These are phyloP conservation scores for Pampusana beccarii DNA, from an alignment of 2,113 vertebrate genomes.

Conservation along the genomic window DNA sequence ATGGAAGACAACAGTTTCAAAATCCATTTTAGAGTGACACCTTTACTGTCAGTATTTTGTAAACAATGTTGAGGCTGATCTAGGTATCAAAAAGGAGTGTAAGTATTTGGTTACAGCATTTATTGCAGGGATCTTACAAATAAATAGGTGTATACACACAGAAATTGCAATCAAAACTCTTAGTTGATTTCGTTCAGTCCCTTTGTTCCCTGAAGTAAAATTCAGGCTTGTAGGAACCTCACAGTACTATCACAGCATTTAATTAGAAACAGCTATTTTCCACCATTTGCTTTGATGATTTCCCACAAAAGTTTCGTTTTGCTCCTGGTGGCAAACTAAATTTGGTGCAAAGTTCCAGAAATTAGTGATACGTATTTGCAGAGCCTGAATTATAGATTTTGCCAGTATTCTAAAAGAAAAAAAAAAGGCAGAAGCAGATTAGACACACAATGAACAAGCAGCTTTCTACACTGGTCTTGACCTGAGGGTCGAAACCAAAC, in stretches of 20 bases:
- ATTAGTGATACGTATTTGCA: not conserved
- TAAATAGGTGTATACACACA: not conserved
- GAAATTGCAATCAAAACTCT: not conserved
- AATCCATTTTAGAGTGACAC: constrained; percentile 30
- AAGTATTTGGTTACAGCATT: not conserved
- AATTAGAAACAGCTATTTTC: not conserved
- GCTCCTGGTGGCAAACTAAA: not conserved
- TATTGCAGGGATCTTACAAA: not conserved
- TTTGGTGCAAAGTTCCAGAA: not conserved
- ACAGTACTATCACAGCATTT: not conserved
- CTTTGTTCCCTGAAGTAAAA: not conserved
- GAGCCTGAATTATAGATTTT: not conserved
- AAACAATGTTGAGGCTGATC: not conserved
- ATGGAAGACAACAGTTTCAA: constrained; percentile 8
- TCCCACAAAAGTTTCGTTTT: not conserved
- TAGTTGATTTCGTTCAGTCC: not conserved
- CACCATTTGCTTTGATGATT: not conserved
- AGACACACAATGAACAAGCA: not conserved
- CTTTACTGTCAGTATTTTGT: not conserved
- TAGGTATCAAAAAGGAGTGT: not conserved
- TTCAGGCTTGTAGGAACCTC: not conserved
- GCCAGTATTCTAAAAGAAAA: not conserved
- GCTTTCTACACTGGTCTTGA: not conserved
- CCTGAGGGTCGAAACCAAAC: not conserved
- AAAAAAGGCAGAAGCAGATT: not conserved